Evolutionary conservation across 2,113 vertebrate genomes (phyloP), one percentile per base, ranked within the genome.

Genomic region (Buteo buteo): DNA sequence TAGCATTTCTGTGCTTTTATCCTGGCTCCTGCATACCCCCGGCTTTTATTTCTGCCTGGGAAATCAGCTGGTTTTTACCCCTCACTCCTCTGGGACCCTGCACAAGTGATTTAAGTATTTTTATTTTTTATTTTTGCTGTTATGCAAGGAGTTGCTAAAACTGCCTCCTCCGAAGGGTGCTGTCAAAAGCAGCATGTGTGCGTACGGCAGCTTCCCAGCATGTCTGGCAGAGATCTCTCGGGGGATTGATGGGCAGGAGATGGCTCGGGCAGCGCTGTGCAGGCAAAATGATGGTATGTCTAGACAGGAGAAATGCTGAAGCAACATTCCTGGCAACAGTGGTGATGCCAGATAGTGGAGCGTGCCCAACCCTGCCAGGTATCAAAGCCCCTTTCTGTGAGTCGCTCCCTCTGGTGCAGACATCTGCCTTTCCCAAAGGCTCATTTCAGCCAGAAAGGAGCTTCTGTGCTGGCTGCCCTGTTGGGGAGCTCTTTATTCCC

Each of bases 291-390:
- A 87, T 91, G 66, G 70, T 28, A 49, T 44, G 93, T 96, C 95
- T 95, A 96, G 96, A 96, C 86, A 72, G 89, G 13, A 84, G 78
- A 94, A 85, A 65, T n/a, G 93, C 89, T 96, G 93, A 96, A 89
- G 54, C 82, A 89, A 82, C 61, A 31, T 94, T 96, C 76, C 86
- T 50, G 6, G 86, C 80, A 94, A 16, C 29, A 61, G 58, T 34
- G 55, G 82, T 44, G 67, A 57, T 85, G 59, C 76, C 88, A 88
- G 79, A 73, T 17, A 94, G 42, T 1, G 0, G 34, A 69, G 25
- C 0, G 1, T 65, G 54, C 73, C 77, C 61, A 45, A 5, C 36
- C 47, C 54, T 7, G 3, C 24, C 1, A 4, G 59, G 42, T 70
- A 77, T 28, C 29, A 55, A 45, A 82, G n/a, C 22, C 19, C 6